Evolutionary conservation across 2,888 invertebrate species (phyloP).

Genomic region (Leucozona laternaria): DNA sequence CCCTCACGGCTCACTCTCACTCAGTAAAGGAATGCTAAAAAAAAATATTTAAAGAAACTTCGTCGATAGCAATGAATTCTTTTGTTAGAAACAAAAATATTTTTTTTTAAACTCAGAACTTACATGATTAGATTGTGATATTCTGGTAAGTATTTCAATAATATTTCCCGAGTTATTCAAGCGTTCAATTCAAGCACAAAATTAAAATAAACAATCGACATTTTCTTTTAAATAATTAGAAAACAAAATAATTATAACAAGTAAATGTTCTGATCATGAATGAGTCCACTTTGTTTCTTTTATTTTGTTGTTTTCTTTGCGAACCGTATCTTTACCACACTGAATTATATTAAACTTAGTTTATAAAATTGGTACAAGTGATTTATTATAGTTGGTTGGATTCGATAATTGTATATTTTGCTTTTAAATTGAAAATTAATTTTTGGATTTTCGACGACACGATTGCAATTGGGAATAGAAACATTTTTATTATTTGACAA

Average conservation of each 20-base stretch:
- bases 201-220: conserved; percentile 33
- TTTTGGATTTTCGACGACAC: conserved; percentile 73
- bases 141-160: neutral
- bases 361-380: neutral
- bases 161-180: conserved; percentile 17
- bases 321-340: neutral
- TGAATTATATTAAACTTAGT: neutral
- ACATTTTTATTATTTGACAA: conserved; percentile 67
- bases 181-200: conserved; percentile 29
- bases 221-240: conserved; percentile 7
- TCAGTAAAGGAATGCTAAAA: conserved; percentile 18
- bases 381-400: neutral
- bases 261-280: conserved; percentile 9
- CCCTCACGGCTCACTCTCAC: conserved; percentile 1
- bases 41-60: conserved; percentile 8
- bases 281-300: conserved; percentile 47
- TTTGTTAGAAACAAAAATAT: conserved; percentile 43
- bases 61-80: conserved; percentile 57
- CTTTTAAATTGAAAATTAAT: conserved; percentile 27
- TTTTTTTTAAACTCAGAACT: conserved; percentile 24
- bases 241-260: conserved; percentile 55
- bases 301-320: neutral
- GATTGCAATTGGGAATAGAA: conserved; percentile 73
- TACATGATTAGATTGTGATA: conserved; percentile 43
- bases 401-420: neutral